Evolutionary conservation across 1,140 invertebrate species (phyloP).

Genomic region (Helicoverpa armigera): DNA sequence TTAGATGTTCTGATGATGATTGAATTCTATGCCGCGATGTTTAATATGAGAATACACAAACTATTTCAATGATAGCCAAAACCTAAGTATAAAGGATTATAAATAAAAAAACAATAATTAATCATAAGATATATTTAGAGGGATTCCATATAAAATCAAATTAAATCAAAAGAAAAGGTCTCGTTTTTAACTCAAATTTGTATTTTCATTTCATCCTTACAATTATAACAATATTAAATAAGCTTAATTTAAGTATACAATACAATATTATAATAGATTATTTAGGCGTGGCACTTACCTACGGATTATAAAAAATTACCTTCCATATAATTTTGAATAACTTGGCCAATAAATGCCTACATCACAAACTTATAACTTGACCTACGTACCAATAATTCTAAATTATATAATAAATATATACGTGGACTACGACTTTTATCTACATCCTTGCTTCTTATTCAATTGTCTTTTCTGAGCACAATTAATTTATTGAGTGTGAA

Average conservation of each 20-base stretch:
- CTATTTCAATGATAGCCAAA: no score
- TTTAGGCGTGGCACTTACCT: constrained; percentile 85
- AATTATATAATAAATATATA: constrained; percentile 41
- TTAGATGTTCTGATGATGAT: no score
- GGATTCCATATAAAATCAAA: background rate
- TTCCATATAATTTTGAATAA: constrained; percentile 77
- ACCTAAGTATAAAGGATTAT: no score
- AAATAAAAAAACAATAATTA: no score
- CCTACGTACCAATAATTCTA: constrained; percentile 63
- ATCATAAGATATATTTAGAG: no score
- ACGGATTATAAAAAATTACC: constrained; percentile 82
- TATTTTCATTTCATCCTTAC: constrained; percentile 78
- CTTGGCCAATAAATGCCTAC: constrained; percentile 84
- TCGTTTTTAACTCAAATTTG: constrained; percentile 73
- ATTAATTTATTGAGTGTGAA: constrained; percentile 59
- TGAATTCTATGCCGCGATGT: no score
- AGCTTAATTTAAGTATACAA: constrained; percentile 77
- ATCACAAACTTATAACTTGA: constrained; percentile 76
- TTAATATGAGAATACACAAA: no score
- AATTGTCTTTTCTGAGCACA: constrained; percentile 85
- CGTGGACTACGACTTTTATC: constrained; percentile 64
- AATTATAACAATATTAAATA: constrained; percentile 84
- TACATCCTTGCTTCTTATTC: constrained; percentile 63
- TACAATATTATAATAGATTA: constrained; percentile 74
- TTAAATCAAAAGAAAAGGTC: constrained; percentile 52